A percentile compares a stretch with the other conserved stretches of the same genome.
Evolutionary conservation across 2,797 vertebrate species (phyloP).

Genomic region (Agapornis canus): DNA sequence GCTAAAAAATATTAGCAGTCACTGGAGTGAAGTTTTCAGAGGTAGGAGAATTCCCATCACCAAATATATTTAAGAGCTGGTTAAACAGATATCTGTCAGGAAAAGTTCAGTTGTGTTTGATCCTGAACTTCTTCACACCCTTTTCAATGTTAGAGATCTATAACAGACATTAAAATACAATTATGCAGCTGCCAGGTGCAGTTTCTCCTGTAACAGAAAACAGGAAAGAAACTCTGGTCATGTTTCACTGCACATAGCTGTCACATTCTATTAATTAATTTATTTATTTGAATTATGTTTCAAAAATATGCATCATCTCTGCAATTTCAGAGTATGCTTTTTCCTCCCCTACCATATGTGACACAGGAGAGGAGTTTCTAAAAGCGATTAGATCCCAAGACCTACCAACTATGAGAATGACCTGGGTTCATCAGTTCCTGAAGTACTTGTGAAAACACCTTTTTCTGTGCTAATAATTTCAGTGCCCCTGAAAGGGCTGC

Average conservation of each 20-base stretch:
- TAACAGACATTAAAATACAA: not conserved
- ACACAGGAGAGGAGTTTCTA: not conserved
- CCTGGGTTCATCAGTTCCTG: not conserved
- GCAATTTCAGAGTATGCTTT: not conserved
- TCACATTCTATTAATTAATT: not conserved
- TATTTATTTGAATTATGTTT: not conserved
- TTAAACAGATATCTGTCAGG: not conserved
- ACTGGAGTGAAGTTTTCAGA: not conserved
- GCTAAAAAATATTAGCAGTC: not conserved
- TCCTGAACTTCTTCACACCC: not conserved
- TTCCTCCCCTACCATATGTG: fast-evolving
- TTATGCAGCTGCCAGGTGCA: not conserved
- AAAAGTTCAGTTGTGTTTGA: not conserved
- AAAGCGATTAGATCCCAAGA: not conserved
- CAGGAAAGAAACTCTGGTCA: not conserved
- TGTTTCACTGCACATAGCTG: not conserved
- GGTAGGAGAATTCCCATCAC: not conserved
- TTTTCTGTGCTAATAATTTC: not conserved
- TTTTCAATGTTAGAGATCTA: not conserved
- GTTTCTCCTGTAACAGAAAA: not conserved
- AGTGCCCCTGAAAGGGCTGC: not conserved
- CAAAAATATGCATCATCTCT: not conserved
- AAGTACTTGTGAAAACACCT: not conserved
- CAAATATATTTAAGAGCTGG: not conserved
- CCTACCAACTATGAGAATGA: not conserved